Percentiles rank a stretch among this genome's conserved stretches.
Evolutionary conservation across 2,888 invertebrate genomes (phyloP).

Genomic region (Chaetogeoica ovagalla): DNA sequence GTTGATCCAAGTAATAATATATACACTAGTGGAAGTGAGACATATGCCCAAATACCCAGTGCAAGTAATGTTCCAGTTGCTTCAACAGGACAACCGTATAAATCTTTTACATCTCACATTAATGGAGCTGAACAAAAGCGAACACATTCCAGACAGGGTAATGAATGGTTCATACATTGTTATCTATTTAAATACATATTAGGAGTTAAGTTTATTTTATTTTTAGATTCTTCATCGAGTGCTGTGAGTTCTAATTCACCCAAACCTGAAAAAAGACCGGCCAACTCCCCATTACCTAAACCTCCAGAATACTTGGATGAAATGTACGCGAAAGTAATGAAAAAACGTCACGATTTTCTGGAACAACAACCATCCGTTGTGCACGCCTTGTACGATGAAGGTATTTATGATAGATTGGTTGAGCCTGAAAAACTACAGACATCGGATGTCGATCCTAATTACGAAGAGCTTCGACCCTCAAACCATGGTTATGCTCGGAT

Average conservation of each 20-base stretch:
- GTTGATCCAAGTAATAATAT: slow-evolving; percentile 73
- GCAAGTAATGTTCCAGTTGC: slow-evolving; percentile 31
- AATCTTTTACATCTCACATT: slow-evolving; percentile 39
- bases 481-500: slow-evolving; percentile 63
- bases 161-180: slow-evolving; percentile 9
- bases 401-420: slow-evolving; percentile 51
- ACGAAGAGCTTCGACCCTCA: slow-evolving; percentile 70
- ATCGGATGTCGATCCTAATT: slow-evolving; percentile 70
- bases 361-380: slow-evolving; percentile 42
- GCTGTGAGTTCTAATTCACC: slow-evolving; percentile 80
- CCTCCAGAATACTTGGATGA: slow-evolving; percentile 76
- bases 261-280: slow-evolving; percentile 86
- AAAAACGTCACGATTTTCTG: slow-evolving; percentile 62
- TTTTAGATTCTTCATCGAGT: slow-evolving; percentile 71
- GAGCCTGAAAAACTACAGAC: slow-evolving; percentile 51
- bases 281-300: slow-evolving; percentile 84
- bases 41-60: slow-evolving; percentile 79
- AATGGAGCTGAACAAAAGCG: slow-evolving; percentile 23
- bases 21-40: slow-evolving; percentile 79
- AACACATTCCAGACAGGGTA: slow-evolving; percentile 49
- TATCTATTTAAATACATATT: not conserved
- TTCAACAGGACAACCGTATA: slow-evolving; percentile 23
- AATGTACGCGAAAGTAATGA: slow-evolving; percentile 86
- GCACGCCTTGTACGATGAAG: not conserved
- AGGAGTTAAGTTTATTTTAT: slow-evolving; percentile 55